Conservation (phyloP, 2,888 invertebrate species). For the Peribatodes rhomboidaria region DNA sequence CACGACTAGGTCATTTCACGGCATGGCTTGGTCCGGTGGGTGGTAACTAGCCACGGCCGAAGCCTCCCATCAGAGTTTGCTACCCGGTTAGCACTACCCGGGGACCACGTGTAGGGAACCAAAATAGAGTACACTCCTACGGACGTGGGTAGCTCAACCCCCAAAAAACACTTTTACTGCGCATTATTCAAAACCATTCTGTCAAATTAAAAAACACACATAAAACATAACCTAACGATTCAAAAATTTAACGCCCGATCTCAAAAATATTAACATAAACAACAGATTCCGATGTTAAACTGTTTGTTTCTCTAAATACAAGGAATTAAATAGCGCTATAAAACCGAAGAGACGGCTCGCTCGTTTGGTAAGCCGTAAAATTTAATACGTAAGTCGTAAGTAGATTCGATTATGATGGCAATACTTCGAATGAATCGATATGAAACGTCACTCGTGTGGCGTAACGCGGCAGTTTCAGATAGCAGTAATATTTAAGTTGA, state of each 20-base stretch:
- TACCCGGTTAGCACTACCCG: too few relatives aligned
- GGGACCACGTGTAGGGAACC: too few relatives aligned
- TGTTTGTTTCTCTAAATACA: conserved; percentile 25
- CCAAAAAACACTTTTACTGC: background rate
- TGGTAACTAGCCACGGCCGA: too few relatives aligned
- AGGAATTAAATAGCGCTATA: conserved; percentile 21
- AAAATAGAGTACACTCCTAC: too few relatives aligned
- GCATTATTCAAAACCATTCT: background rate
- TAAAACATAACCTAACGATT: background rate
- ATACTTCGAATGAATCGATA: conserved; percentile 3
- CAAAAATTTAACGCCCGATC: conserved; percentile 3
- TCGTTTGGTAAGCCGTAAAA: conserved; percentile 15
- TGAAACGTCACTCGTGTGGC: background rate
- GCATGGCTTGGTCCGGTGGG: too few relatives aligned
- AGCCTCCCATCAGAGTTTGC: too few relatives aligned
- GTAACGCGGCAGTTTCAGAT: background rate
- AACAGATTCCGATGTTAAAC: conserved; percentile 22
- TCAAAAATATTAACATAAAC: conserved; percentile 20
- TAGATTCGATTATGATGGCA: conserved; percentile 1
- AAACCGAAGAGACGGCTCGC: conserved; percentile 13
- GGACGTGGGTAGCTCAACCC: too few relatives aligned
- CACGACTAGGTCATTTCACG: too few relatives aligned
- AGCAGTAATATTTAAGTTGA: too few relatives aligned
- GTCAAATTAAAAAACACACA: background rate
- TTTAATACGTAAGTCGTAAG: conserved; percentile 14